A percentile compares a stretch with the other conserved stretches of the same genome.
Conservation (phyloP, 2,888 invertebrate genomes). For the Hipparchia semele region DNA sequence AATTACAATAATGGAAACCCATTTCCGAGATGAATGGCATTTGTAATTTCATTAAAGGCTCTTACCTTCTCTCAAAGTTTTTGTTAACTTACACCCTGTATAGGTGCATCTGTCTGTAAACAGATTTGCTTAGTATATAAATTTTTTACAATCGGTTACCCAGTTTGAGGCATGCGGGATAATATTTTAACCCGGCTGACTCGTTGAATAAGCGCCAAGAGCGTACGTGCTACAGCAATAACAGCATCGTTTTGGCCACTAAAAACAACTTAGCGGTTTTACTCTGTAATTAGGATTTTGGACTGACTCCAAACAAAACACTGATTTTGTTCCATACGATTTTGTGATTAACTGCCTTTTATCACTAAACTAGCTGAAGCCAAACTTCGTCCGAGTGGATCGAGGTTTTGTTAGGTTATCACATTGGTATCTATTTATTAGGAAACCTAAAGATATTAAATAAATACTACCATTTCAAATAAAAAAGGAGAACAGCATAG, state of each 20-base stretch:
- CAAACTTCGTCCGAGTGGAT: too few species aligned
- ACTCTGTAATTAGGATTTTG: slow-evolving; percentile 36
- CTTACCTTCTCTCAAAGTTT: too few species aligned
- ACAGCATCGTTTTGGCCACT: slow-evolving; percentile 27
- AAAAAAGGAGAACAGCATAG: too few species aligned
- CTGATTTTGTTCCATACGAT: slow-evolving; percentile 18
- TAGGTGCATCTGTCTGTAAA: too few species aligned
- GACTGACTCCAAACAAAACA: slow-evolving; percentile 28
- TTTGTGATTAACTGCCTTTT: slow-evolving; percentile 5
- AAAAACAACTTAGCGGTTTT: slow-evolving; percentile 36
- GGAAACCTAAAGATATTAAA: too few species aligned
- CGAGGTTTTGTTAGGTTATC: too few species aligned
- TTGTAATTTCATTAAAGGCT: too few species aligned
- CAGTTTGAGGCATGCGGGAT: slow-evolving; percentile 30
- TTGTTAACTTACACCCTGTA: too few species aligned
- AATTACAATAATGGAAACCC: too few species aligned
- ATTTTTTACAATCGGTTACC: slow-evolving; percentile 30
- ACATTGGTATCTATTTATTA: too few species aligned
- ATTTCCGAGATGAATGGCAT: too few species aligned
- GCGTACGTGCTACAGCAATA: slow-evolving; percentile 25
- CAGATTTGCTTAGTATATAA: not conserved
- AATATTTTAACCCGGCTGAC: slow-evolving; percentile 28
- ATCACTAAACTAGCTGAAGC: not conserved
- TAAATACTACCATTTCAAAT: too few species aligned
- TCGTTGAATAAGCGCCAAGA: slow-evolving; percentile 33